A percentile compares a stretch with the other conserved stretches of the same genome.
Evolutionary conservation across 2,113 vertebrate genomes (phyloP).

Genomic region (Aphyosemion australe): DNA sequence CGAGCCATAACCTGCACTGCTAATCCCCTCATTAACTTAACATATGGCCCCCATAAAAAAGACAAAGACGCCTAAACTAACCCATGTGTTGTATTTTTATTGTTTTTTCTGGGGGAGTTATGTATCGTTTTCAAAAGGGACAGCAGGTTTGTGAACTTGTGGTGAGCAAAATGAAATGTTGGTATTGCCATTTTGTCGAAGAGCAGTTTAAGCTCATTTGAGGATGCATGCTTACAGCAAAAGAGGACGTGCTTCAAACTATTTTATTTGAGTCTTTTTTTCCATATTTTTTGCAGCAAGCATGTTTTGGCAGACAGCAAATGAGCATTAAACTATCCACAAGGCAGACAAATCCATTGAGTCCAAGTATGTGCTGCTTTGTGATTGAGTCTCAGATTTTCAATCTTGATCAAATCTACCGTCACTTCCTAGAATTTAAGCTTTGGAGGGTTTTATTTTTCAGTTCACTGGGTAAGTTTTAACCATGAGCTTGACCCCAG

Average conservation of each 20-base stretch:
- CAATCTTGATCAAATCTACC: neutral
- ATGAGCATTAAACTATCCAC: neutral
- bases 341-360: neutral
- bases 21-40: slow-evolving; percentile 46
- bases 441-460: neutral
- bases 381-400: neutral
- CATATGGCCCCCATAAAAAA: slow-evolving; percentile 47
- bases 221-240: slow-evolving; percentile 53
- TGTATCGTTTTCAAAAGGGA: slow-evolving; percentile 81
- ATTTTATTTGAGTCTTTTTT: neutral
- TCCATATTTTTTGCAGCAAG: slow-evolving; percentile 21
- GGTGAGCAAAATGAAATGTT: slow-evolving; percentile 53
- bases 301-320: slow-evolving; percentile 32
- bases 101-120: slow-evolving; percentile 58
- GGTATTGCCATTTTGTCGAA: slow-evolving; percentile 9
- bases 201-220: slow-evolving; percentile 34
- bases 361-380: neutral
- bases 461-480: slow-evolving; percentile 21
- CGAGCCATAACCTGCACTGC: slow-evolving; percentile 65
- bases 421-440: slow-evolving; percentile 9
- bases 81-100: slow-evolving; percentile 31
- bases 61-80: slow-evolving; percentile 51
- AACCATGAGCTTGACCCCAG: slow-evolving; percentile 39
- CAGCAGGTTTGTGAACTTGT: slow-evolving; percentile 60
- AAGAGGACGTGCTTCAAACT: slow-evolving; percentile 28